Evolutionary conservation across 2,797 vertebrate genomes (phyloP), one percentile per base, ranked within the genome.

Genomic region (Silurus lanzhouensis): DNA sequence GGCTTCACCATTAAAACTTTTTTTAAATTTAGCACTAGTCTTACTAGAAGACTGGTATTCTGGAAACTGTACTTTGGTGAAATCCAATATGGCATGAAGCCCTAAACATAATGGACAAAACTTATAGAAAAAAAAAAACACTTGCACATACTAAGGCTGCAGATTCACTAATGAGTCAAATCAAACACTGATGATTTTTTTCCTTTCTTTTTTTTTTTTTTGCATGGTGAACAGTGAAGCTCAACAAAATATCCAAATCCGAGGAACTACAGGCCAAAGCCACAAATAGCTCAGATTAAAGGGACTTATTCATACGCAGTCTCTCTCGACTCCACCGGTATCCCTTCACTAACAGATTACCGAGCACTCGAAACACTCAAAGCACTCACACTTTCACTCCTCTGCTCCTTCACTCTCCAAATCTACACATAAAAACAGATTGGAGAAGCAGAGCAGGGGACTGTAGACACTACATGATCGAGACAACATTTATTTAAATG

Each of bases 401-500:
- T 57, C 7, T 19, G 20, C 31, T 15, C 9, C 5, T 55, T 76
- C 46, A 44, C 58, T 57, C 57, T 60, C 61, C 71, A 55, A 61
- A 90, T 27, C 74, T 78, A 48, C 60, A 64, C 12, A 22, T 5
- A 48, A 58, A 31, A 31, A 15, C 3, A 64, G 14, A 17, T 6
- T 1, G 25, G 38, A 63, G 22, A 22, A 46, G 60, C 57, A 74
- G 68, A 79, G 66, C 31, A 44, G 22, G 48, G 67, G 55, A 61
- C 61, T 48, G 60, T 64, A 38, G 15, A 83, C 82, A 61, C 57
- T 63, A 74, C 48, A 31, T n/a, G 67, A 81, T 44, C n/a, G 27
- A 64, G 84, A 88, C 74, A 8, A 46, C 58, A 44, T 63, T 84
- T 86, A 87, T 76, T 85, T 89, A 86, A 82, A 88, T 38, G 9